phyloP scores from a whole-genome alignment of 2,113 vertebrate genomes.

The Bos indicus region DNA sequence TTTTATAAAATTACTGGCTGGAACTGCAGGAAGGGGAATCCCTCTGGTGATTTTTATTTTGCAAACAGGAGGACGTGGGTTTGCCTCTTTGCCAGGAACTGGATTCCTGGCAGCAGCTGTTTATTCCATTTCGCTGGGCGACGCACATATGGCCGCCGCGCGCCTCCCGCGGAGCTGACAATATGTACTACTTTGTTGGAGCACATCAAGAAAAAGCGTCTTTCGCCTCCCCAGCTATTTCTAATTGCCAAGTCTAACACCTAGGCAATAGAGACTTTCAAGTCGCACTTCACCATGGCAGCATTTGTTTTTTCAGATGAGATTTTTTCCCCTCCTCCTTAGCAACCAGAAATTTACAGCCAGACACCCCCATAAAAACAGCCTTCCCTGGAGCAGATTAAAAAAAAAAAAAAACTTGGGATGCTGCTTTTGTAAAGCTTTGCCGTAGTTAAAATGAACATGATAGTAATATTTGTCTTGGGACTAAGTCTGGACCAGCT shows the following conservation, averaged over 20 bases:
- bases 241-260: slow-evolving; percentile 75
- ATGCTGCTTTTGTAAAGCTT: slow-evolving; percentile 54
- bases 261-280: slow-evolving; percentile 64
- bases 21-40: slow-evolving; percentile 67
- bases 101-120: slow-evolving; percentile 79
- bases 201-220: slow-evolving; percentile 53
- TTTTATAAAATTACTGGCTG: slow-evolving; percentile 74
- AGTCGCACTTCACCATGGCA: slow-evolving; percentile 36
- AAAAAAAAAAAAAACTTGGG: slow-evolving; percentile 3
- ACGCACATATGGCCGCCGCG: slow-evolving; percentile 63
- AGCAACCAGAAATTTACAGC: slow-evolving; percentile 53
- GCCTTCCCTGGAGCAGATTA: slow-evolving; percentile 36
- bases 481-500: slow-evolving; percentile 55
- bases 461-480: slow-evolving; percentile 66
- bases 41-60: slow-evolving; percentile 77
- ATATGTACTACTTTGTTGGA: slow-evolving; percentile 67
- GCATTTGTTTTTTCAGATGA: slow-evolving; percentile 29
- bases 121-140: slow-evolving; percentile 68
- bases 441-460: slow-evolving; percentile 69
- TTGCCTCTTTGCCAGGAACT: slow-evolving; percentile 74
- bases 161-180: slow-evolving; percentile 73
- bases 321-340: slow-evolving; percentile 10
- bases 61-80: slow-evolving; percentile 65
- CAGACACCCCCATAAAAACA: slow-evolving; percentile 49
- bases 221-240: slow-evolving; percentile 35